Evolutionary conservation across 2,113 vertebrate species (phyloP), one percentile per base, ranked within the genome.

Genomic region (Petroica traversi): DNA sequence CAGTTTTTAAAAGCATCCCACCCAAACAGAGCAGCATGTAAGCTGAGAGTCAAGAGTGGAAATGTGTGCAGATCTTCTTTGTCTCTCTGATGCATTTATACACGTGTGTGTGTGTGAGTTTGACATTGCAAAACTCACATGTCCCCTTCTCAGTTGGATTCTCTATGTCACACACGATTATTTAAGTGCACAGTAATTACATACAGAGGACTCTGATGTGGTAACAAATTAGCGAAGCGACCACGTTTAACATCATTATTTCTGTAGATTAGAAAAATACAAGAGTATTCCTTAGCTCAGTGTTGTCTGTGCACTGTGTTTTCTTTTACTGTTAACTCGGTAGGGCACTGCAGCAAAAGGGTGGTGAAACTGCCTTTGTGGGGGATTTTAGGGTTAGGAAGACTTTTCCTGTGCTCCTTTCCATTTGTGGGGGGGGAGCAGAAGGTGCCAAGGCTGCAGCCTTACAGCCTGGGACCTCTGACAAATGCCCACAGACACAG

Each of bases 71-170:
- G 52, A 19, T 66, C 34, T 79, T 0, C 52, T 9, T 45, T 66
- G 22, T 77, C 57, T 57, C 34, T 76, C 14, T 72, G 2, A 24
- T 31, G 6, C 14, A 3, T n/a, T 5, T 25, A 10, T 31, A 25
- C 7, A 12, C 1, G 0, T 8, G 1, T 41, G 15, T 34, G 19
- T 51, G 12, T 52, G 2, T 34, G n/a, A n/a, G 23, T 67, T 59
- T 72, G 43, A 45, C 87, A 46, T 11, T 54, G 6, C 19, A 0
- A 7, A 48, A 36, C 59, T 49, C 38, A 12, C 16, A 7, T 19
- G 24, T 33, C 18, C 22, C 9, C 16, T 41, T 68, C 43, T 46
- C 38, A 49, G 0, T 48, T 2, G 5, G 58, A 46, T 77, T 88
- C 62, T 71, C 88, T 88, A 40, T 33, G 33, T 78, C 7, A 3